Percentiles rank a stretch among this genome's conserved stretches.
phyloP scores from a whole-genome alignment of 1,140 invertebrate species.

The Drosophila bocki region DNA sequence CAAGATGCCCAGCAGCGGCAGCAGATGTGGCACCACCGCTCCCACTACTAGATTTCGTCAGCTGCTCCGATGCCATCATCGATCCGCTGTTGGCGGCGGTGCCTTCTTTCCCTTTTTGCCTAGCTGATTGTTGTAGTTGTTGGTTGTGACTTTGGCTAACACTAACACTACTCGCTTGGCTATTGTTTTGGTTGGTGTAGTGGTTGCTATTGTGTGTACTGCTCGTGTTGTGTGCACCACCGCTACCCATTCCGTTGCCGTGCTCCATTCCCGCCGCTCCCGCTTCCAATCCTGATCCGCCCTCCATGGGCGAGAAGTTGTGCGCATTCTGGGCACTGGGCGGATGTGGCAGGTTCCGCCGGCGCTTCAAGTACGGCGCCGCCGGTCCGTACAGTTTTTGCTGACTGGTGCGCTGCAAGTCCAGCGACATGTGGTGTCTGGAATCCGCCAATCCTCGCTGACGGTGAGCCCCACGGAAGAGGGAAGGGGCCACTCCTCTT shows the following conservation, averaged over 20 bases:
- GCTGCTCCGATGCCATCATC: slow-evolving; percentile 77
- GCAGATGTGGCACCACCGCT: slow-evolving; percentile 77
- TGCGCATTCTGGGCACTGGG: slow-evolving; percentile 83
- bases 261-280: slow-evolving; percentile 31
- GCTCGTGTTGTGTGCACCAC: slow-evolving; percentile 57
- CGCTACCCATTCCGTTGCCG: slow-evolving; percentile 50
- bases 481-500: slow-evolving; percentile 74
- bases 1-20: slow-evolving; percentile 81
- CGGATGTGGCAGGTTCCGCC: slow-evolving; percentile 80
- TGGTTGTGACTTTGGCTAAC: slow-evolving; percentile 53
- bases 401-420: slow-evolving; percentile 77
- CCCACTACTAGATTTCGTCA: slow-evolving; percentile 84
- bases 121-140: slow-evolving; percentile 71
- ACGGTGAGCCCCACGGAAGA: slow-evolving; percentile 67
- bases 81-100: slow-evolving; percentile 66
- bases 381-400: slow-evolving; percentile 79
- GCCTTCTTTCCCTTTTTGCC: slow-evolving; percentile 85
- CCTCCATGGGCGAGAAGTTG: slow-evolving; percentile 81
- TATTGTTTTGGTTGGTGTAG: slow-evolving; percentile 50
- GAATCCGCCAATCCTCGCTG: slow-evolving; percentile 55
- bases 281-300: slow-evolving; percentile 20
- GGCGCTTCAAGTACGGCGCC: slow-evolving; percentile 73
- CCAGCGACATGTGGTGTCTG: slow-evolving; percentile 78
- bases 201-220: slow-evolving; percentile 61
- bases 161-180: slow-evolving; percentile 72